Base-by-base conservation (phyloP, 2,888 invertebrate species). In the Neoascia interrupta region DNA sequence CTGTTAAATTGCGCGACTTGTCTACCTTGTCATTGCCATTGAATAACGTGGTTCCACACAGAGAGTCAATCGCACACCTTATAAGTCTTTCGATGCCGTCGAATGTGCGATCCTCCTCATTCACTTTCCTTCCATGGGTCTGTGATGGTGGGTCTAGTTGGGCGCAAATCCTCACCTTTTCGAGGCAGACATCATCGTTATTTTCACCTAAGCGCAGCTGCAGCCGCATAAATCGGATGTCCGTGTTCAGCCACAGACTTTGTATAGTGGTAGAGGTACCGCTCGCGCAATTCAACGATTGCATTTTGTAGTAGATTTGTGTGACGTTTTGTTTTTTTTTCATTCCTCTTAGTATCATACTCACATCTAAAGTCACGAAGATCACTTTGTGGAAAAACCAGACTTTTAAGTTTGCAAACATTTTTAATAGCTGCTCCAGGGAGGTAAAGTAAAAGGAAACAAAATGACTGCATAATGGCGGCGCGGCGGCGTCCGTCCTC, bases 301-400 rank as follows among this genome's bases (percentile, higher is more conserved):
- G 16, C 47, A 39, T 58, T 39, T 54, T 15, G 31, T 58, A 15
- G 26, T 18, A 11, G 45, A 18, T n/a, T n/a, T 19, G 15, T 18
- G n/a, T 47, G 41, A 15, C 13, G 16, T 31, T 13, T 26, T 0
- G 3, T 26, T 56, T 34, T 43, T 31, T 37, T 47, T 43, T 45
- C n/a, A n/a, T n/a, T n/a, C n/a, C n/a, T n/a, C n/a, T n/a, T n/a
- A n/a, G n/a, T n/a, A n/a, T n/a, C n/a, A n/a, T n/a, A n/a, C 54
- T 68, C 66, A 21, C 72, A 73, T 45, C 66, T 49, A 41, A 47
- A 68, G 74, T 68, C 69, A 74, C 61, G 68, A 68, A 61, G 60
- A 68, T 74, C 68, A 54, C 37, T 53, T 53, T 74, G 68, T 63
- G 63, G 73, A 60, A 74, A 74, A 74, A 68, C 74, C 68, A 68